These are phyloP conservation scores for Acleris emargana DNA, from an alignment of 2,888 invertebrate genomes.

Conservation along the genomic window DNA sequence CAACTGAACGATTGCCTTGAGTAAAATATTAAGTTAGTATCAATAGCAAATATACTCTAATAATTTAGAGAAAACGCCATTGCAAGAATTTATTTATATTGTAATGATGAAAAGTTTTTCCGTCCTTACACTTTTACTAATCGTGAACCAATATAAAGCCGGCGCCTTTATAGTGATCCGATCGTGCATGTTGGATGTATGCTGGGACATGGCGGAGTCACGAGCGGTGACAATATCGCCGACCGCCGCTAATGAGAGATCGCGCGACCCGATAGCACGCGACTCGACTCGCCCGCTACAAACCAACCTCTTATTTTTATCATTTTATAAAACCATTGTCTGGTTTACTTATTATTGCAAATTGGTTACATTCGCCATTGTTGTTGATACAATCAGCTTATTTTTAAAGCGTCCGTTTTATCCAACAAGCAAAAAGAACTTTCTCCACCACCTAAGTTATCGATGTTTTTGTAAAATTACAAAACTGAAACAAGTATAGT, in stretches of 20 bases:
- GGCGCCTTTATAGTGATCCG: constrained; percentile 20
- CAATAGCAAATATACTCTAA: too few relatives aligned
- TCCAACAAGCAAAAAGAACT: too few relatives aligned
- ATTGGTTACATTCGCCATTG: neutral
- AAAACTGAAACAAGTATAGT: too few relatives aligned
- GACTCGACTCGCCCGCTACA: constrained; percentile 38
- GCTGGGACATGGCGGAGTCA: constrained; percentile 51
- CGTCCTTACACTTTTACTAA: too few relatives aligned
- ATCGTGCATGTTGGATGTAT: constrained; percentile 19
- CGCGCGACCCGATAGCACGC: constrained; percentile 55
- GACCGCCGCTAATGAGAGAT: constrained; percentile 73
- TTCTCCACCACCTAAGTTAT: too few relatives aligned
- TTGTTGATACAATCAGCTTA: too few relatives aligned
- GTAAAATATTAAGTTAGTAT: too few relatives aligned
- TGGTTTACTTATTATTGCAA: constrained; percentile 2
- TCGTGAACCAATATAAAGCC: constrained; percentile 20
- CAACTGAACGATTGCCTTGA: neutral
- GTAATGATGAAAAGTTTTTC: too few relatives aligned
- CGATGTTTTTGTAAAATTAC: too few relatives aligned
- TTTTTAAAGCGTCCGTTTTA: too few relatives aligned
- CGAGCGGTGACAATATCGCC: constrained; percentile 54
- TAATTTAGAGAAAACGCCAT: too few relatives aligned
- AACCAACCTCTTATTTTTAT: constrained; percentile 9
- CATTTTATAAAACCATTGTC: neutral
- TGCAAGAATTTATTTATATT: too few relatives aligned